Percentiles rank a stretch among this genome's conserved stretches.
Conservation (phyloP, 2,888 invertebrate species). For the Sesamia inferens region DNA sequence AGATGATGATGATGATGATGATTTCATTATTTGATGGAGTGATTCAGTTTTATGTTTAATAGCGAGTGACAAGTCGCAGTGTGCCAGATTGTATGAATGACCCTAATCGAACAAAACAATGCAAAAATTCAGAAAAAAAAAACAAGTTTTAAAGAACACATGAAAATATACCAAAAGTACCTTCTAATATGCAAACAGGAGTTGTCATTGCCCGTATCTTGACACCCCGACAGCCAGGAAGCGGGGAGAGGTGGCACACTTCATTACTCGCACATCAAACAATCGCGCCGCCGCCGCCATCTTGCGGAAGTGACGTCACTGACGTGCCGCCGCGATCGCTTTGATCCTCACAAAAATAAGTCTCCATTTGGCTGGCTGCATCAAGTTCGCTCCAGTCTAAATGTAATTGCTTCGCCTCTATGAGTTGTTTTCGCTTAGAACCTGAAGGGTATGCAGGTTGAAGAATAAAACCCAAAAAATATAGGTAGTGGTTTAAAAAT, state of each 20-base stretch:
- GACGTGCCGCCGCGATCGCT: slow-evolving; percentile 83
- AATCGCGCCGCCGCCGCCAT: slow-evolving; percentile 87
- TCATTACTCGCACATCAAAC: slow-evolving; percentile 90
- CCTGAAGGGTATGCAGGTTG: slow-evolving; percentile 12
- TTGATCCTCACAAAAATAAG: slow-evolving; percentile 88
- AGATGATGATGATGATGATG: no score
- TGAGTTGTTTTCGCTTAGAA: slow-evolving; percentile 38
- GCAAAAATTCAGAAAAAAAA: not conserved
- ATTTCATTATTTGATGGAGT: not conserved
- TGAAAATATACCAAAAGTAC: slow-evolving; percentile 69
- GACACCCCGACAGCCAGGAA: slow-evolving; percentile 87
- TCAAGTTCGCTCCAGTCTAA: slow-evolving; percentile 70
- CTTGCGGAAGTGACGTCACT: slow-evolving; percentile 88
- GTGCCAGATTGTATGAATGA: no score
- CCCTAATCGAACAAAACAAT: not conserved
- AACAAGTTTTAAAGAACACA: slow-evolving; percentile 24
- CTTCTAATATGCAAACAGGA: slow-evolving; percentile 78
- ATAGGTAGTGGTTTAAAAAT: not conserved
- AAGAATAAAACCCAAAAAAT: not conserved
- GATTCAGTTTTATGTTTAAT: not conserved
- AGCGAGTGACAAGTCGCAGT: no score
- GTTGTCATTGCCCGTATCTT: slow-evolving; percentile 84
- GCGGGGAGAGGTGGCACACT: slow-evolving; percentile 87
- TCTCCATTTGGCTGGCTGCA: slow-evolving; percentile 71
- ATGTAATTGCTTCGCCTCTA: slow-evolving; percentile 76